Percentiles rank a stretch among this genome's conserved stretches.
These are phyloP conservation scores for Philypnodon macrostomus DNA, from an alignment of 2,797 vertebrate species.

Conservation along the genomic window DNA sequence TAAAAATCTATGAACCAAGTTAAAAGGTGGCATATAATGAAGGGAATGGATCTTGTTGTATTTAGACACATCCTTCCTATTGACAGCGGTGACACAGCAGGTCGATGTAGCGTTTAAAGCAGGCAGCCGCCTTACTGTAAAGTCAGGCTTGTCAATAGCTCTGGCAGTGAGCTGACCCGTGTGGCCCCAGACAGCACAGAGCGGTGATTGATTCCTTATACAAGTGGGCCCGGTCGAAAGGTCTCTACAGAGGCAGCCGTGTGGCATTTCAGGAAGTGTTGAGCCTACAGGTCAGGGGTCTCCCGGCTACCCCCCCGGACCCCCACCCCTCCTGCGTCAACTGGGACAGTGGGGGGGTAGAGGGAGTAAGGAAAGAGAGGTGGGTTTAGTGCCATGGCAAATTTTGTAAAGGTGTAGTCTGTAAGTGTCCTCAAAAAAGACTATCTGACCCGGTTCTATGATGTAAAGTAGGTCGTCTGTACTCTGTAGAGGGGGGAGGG, in stretches of 20 bases:
- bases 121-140: constrained; percentile 35
- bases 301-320: constrained; percentile 20
- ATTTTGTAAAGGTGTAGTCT: no score
- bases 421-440: no score
- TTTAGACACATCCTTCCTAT: constrained; percentile 9
- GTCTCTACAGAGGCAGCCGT: constrained; percentile 47
- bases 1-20: constrained; percentile 3
- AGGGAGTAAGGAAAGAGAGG: constrained; percentile 10
- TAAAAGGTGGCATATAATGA: background rate
- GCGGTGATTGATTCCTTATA: constrained; percentile 62
- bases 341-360: constrained; percentile 2
- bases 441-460: no score
- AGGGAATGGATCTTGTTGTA: constrained; percentile 5
- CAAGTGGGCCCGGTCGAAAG: constrained; percentile 49
- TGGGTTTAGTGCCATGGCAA: no score
- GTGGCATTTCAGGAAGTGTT: constrained; percentile 54
- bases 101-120: constrained; percentile 19
- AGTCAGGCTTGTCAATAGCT: constrained; percentile 44
- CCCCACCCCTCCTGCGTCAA: no score
- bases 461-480: no score
- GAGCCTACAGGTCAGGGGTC: constrained; percentile 48
- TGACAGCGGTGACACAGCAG: constrained; percentile 1
- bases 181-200: constrained; percentile 43
- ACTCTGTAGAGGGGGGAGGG: no score
- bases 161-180: constrained; percentile 33